Evolutionary conservation across 1,140 invertebrate species (phyloP), one percentile per base, ranked within the genome.

Genomic region (Zaprionus inermis): DNA sequence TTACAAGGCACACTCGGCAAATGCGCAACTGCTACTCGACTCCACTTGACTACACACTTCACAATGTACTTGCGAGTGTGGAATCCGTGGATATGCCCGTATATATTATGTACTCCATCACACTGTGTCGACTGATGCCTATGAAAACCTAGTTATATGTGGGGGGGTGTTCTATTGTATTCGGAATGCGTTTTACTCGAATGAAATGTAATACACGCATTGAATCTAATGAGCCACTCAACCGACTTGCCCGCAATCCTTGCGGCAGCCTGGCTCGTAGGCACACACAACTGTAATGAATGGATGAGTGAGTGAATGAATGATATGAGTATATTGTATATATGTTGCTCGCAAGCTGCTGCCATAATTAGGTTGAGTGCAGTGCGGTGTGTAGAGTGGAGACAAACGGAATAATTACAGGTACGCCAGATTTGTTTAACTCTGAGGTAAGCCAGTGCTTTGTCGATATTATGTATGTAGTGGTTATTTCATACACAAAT

Each of bases 171-270:
- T 52, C 22, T 77, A 81, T 73, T 72, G 72, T 85, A 16, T 79
- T 77, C 68, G 30, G 51, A 76, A 71, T 61, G 61, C 67, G 28
- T 44, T 64, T 54, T 52, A 79, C 72, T 79, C 52, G 18, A 56
- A 66, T 68, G 74, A 76, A 77, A 80, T 82, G 70, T 76, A 73
- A 63, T 80, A 65, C 65, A 71, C 72, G 59, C 57, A 81, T 76
- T 78, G 68, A 70, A 79, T 67, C 71, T 88, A 86, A 86, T 86
- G 69, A 86, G 83, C 76, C 69, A 86, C 83, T 88, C 88, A 88
- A 83, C 83, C 83, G 83, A 74, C 69, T 73, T 77, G 72, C 44
- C 78, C 69, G 67, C 59, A 68, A 68, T 34, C 57, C 16, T 30
- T 22, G 10, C 54, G 49, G 41, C 51, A 63, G 55, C 46, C 41